Evolutionary conservation across 2,888 invertebrate species (phyloP), one percentile per base, ranked within the genome.

Genomic region (Miltochrista miniata): DNA sequence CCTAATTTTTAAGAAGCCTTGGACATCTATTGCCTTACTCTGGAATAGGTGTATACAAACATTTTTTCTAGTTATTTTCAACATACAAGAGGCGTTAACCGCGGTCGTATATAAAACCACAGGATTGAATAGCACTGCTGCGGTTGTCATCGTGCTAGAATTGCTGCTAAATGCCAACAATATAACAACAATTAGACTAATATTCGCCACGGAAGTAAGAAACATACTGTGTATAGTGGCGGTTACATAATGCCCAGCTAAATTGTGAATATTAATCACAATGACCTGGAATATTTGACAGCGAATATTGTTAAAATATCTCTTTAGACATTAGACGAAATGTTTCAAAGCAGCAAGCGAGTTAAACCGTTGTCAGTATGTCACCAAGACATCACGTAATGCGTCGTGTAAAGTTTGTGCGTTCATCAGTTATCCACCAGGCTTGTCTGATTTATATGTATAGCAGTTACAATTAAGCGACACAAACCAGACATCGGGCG

Each of bases 361-460:
- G 51, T 34, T 40, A 40, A 54, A 54, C 49, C 42, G 40, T 53
- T 45, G 51, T 43, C 42, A 39, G 54, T 49, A 40, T 61, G 54
- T 54, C 46, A 51, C 53, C 55, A 55, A 56, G 64, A 62, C 50
- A 48, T 46, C 53, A 44, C 43, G 45, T 48, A 59, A 54, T 53
- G 59, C 45, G 54, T 48, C 57, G 35, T 31, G n/a, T 48, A 31
- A 49, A 56, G 50, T 56, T 46, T 36, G 58, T 54, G 34, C 34
- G 54, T 51, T 51, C 58, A 56, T 64, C 55, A 50, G 44, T 49
- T 53, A 61, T 56, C 43, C 51, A 29, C 59, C 61, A 66, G n/a
- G 60, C 55, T 66, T 61, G 59, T 53, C 59, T 64, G 67, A 78
- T 71, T 74, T 72, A 72, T 63, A 59, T 51, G 18, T 24, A 24